These are phyloP conservation scores for Bolborhynchus lineola DNA, from an alignment of 2,113 vertebrate species.

Conservation along the genomic window DNA sequence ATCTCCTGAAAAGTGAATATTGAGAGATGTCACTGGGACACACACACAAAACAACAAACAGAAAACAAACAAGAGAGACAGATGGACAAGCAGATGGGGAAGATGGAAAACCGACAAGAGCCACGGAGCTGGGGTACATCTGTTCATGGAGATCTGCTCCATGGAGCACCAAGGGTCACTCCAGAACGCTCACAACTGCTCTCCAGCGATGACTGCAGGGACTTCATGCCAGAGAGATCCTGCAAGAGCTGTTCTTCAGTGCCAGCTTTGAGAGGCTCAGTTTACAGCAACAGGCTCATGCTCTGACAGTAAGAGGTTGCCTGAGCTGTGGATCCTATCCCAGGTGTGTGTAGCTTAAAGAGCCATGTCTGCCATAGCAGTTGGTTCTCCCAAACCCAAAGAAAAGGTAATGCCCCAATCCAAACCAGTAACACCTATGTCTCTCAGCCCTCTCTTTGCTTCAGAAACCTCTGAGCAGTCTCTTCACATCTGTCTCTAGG, in stretches of 20 bases:
- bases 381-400: not conserved
- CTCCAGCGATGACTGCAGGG: not conserved
- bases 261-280: not conserved
- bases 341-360: not conserved
- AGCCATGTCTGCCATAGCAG: fast-evolving
- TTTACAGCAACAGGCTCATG: fast-evolving
- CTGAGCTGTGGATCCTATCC: not conserved
- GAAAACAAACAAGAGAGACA: conserved; percentile 43
- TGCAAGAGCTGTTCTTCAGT: not conserved
- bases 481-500: fast-evolving
- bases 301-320: not conserved
- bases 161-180: not conserved
- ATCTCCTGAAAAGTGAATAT: not conserved
- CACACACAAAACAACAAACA: conserved; percentile 13
- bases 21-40: not conserved
- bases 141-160: not conserved
- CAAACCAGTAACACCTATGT: fast-evolving
- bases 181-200: not conserved
- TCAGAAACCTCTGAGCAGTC: not conserved
- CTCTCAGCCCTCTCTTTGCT: not conserved
- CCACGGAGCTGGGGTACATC: not conserved
- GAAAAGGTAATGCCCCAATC: not conserved
- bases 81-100: conserved; percentile 38
- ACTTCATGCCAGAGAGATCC: not conserved
- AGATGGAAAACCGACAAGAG: conserved; percentile 21